phyloP scores from a whole-genome alignment of 2,113 vertebrate genomes.

The Phrynosoma platyrhinos region DNA sequence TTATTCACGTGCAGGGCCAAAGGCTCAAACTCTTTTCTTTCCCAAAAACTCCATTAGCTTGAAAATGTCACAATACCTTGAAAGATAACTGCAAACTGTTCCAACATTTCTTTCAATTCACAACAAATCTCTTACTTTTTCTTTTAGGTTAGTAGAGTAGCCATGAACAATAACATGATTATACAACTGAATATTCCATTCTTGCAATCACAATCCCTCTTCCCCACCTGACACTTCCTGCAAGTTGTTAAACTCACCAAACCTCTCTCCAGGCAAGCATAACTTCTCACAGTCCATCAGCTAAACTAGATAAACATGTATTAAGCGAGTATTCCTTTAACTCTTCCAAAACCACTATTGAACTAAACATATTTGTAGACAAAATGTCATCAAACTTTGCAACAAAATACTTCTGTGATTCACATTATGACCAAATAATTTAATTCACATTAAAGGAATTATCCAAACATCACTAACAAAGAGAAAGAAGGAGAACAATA shows the following conservation, averaged over 20 bases:
- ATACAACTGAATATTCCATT: conserved; percentile 31
- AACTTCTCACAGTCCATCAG: conserved; percentile 44
- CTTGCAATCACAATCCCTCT: neutral
- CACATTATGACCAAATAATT: neutral
- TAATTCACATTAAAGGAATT: neutral
- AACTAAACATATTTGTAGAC: conserved; percentile 21
- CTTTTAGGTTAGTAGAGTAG: conserved; percentile 15
- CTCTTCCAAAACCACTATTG: neutral
- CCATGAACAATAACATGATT: conserved; percentile 23
- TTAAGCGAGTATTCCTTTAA: conserved; percentile 27
- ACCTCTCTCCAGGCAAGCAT: conserved; percentile 47
- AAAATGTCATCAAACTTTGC: neutral
- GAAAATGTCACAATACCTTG: neutral
- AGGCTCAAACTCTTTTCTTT: neutral
- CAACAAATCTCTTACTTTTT: neutral
- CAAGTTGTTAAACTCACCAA: conserved; percentile 34
- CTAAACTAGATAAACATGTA: conserved; percentile 39
- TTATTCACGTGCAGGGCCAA: conserved; percentile 35
- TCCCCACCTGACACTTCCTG: neutral
- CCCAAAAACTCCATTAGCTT: too few relatives aligned
- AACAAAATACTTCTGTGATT: neutral
- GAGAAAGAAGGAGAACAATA: neutral
- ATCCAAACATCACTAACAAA: neutral
- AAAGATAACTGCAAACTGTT: conserved; percentile 7
- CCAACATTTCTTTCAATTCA: neutral